A percentile compares a stretch with the other conserved stretches of the same genome.
These are phyloP conservation scores for Halcyon smyrnensis DNA, from an alignment of 2,797 vertebrate species.

Conservation along the genomic window DNA sequence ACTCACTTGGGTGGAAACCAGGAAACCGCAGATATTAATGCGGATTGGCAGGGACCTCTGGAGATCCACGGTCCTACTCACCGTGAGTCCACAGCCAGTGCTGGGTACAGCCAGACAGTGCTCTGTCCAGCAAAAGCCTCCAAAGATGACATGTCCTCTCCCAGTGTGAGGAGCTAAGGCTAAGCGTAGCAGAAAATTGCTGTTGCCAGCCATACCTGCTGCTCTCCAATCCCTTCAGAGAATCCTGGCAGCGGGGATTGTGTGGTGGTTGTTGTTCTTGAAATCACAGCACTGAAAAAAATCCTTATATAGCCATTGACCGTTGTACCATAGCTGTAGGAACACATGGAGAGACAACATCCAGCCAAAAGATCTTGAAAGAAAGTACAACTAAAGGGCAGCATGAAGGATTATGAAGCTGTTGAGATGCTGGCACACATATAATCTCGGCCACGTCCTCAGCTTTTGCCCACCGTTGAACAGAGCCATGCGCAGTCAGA, in stretches of 20 bases:
- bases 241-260: not conserved
- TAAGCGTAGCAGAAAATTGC: not conserved
- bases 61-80: not conserved
- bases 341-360: not conserved
- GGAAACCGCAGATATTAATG: not conserved
- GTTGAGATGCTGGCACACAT: not conserved
- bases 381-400: not conserved
- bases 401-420: not conserved
- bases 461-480: not conserved
- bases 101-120: not conserved
- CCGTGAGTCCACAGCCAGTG: accelerated
- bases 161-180: not conserved
- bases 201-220: not conserved
- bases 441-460: not conserved
- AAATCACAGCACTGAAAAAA: not conserved
- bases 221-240: not conserved
- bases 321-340: accelerated
- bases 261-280: not conserved
- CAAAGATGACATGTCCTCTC: not conserved
- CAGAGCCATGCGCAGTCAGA: accelerated
- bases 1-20: not conserved
- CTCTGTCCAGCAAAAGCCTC: not conserved
- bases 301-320: accelerated
- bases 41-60: not conserved
- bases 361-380: not conserved